These are phyloP conservation scores for Tricholauxania praeusta DNA, from an alignment of 2,888 invertebrate genomes.

Conservation along the genomic window DNA sequence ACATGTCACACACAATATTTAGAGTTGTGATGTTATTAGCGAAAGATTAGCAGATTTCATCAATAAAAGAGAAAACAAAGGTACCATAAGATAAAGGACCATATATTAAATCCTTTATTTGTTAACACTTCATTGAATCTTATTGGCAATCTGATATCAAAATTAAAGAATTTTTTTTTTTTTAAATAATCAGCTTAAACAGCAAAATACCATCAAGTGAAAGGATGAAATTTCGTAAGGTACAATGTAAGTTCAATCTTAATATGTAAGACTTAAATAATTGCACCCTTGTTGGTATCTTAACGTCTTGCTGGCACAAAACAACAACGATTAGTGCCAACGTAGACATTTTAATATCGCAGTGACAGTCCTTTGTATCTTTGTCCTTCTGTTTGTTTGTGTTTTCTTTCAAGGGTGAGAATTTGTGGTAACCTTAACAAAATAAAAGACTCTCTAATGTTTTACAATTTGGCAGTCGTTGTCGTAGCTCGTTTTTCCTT, in stretches of 20 bases:
- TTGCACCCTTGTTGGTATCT: conserved; percentile 27
- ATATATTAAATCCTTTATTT: conserved; percentile 24
- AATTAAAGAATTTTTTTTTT: conserved; percentile 2
- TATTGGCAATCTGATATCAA: conserved; percentile 30
- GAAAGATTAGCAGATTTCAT: too few species aligned
- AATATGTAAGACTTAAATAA: conserved; percentile 23
- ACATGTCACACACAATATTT: too few species aligned
- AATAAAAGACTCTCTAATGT: too few species aligned
- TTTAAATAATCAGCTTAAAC: conserved; percentile 2
- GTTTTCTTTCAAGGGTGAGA: too few species aligned
- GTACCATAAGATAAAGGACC: too few species aligned
- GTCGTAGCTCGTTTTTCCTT: too few species aligned
- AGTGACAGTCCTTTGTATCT: too few species aligned
- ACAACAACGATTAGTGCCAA: background rate
- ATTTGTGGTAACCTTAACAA: too few species aligned
- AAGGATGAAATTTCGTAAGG: conserved; percentile 16
- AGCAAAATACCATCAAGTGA: background rate
- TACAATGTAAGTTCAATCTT: conserved; percentile 5
- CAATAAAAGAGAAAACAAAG: too few species aligned
- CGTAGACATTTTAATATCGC: background rate
- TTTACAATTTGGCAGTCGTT: background rate
- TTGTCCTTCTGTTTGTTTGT: background rate
- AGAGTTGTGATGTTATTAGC: too few species aligned
- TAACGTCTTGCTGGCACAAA: background rate
- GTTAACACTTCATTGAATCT: conserved; percentile 35